Base-by-base conservation (phyloP, 2,113 vertebrate species). In the Rostratula benghalensis region DNA sequence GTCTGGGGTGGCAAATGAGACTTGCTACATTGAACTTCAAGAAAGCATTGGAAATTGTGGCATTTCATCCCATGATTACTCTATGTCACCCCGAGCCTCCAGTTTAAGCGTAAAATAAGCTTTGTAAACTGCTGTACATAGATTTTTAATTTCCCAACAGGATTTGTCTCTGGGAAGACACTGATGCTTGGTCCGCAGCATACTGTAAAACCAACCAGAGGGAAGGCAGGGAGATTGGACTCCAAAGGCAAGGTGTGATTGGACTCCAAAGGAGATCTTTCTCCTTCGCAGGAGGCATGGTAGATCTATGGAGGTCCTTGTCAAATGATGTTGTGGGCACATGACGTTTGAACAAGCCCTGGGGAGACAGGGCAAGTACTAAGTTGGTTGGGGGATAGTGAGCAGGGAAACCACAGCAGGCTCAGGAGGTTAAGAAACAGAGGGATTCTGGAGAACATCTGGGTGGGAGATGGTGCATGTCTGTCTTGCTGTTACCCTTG, bases 61-160 rank as follows among this genome's bases (percentile, higher is more conserved):
- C 17, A 31, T 75, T 93, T 89, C 39, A 65, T 65, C 39, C n/a
- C 2, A 1, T 0, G 2, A 28, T 90, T 80, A 39, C 12, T 54
- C 22, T 69, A 3, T 81, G 54, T 79, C 48, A 33, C 35, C 53
- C 75, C 69, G 83, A 76, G 63, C 6, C 14, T 93, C 35, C 37
- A 61, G 69, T 85, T 96, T 85, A 43, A 93, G 63, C 83, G 67
- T 24, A 74, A 95, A 94, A 77, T 69, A 83, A 84, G 50, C 31
- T 86, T 78, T 74, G 21, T 77, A 64, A 76, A 86, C 48, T 2
- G 6, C 22, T 8, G 5, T 90, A 53, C 23, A 5, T 45, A 76
- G 61, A 78, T 76, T 65, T 54, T 54, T 64, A 68, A 71, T 31
- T 80, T 68, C 67, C 23, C 22, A 39, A 83, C 87, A 87, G 6